Evolutionary conservation across 35 echinoderm and acorn worm genomes (phyloP).

Genomic region (Hemicentrotus pulcherrimus): DNA sequence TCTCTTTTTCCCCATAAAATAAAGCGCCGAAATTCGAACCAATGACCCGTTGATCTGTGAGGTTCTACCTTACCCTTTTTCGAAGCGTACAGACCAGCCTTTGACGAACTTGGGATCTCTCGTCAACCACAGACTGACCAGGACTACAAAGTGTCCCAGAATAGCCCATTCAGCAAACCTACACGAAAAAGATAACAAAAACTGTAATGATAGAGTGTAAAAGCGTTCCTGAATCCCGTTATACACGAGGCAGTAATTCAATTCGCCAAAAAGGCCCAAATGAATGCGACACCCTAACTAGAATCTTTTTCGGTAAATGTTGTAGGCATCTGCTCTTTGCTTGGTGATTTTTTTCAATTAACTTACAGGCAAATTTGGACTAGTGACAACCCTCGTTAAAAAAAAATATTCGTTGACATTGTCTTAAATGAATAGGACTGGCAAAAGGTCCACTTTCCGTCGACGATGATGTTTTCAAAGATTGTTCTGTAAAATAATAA

Average conservation of each 20-base stretch:
- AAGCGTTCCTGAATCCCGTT: neutral
- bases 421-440: neutral
- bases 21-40: too few relatives aligned
- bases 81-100: constrained; percentile 77
- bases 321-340: too few relatives aligned
- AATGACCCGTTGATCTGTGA: neutral
- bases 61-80: constrained; percentile 53
- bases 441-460: too few relatives aligned
- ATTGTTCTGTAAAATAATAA: too few relatives aligned
- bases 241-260: neutral
- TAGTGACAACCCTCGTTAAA: neutral
- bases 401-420: neutral
- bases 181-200: neutral
- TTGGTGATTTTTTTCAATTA: neutral
- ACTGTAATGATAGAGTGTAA: neutral
- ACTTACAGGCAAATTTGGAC: neutral
- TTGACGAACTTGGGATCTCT: constrained; percentile 85
- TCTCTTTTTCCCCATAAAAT: too few relatives aligned
- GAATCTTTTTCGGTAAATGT: too few relatives aligned
- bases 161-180: constrained; percentile 89
- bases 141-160: constrained; percentile 70
- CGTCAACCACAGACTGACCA: constrained; percentile 77
- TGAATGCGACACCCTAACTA: too few relatives aligned
- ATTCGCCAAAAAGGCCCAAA: too few relatives aligned
- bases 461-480: too few relatives aligned